Base-by-base conservation (phyloP, 2,797 vertebrate species). In the Anas bahamensis region DNA sequence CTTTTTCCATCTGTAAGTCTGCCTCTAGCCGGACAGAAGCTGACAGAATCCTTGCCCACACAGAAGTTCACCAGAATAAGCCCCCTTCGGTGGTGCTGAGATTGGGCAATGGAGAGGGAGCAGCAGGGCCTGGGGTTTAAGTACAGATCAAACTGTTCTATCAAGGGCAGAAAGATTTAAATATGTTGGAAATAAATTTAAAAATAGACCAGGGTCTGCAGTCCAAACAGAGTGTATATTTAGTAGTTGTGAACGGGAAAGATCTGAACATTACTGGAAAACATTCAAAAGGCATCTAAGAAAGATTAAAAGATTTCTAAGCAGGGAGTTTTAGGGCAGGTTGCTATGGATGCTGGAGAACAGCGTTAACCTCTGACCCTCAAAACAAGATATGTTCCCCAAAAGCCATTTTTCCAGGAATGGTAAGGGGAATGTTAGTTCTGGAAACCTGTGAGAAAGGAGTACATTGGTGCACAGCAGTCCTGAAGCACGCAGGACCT, bases 161-260 rank as follows among this genome's bases (percentile, higher is more conserved):
- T 6, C 29, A 37, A 52, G 88, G 55, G 77, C 12, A 93, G 68
- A 73, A 77, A 93, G 88, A 74, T 23, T n/a, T 33, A 92, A 92
- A 86, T 13, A 71, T 60, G n/a, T 46, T 88, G 85, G 65, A 95
- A 96, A 94, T 42, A 88, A 81, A 59, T 37, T 57, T 50, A 96
- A 95, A 96, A 95, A 96, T 96, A 95, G 95, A 77, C 53, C 8
- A 29, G 70, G 88, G 35, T 80, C 82, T 90, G 72, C 68, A 82
- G 85, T 69, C 91, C 77, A 48, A 48, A 48, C 21, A 76, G 66
- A 77, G 82, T 52, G 8, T 95, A 95, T 96, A 96, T 96, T 96
- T 97, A 97, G 95, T 69, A 84, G 81, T 26, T 59, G 57, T 79
- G 91, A 95, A 94, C 86, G 95, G 85, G 88, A 96, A 95, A 92